Evolutionary conservation across 2,888 invertebrate genomes (phyloP).

Genomic region (Aplocera efformata): DNA sequence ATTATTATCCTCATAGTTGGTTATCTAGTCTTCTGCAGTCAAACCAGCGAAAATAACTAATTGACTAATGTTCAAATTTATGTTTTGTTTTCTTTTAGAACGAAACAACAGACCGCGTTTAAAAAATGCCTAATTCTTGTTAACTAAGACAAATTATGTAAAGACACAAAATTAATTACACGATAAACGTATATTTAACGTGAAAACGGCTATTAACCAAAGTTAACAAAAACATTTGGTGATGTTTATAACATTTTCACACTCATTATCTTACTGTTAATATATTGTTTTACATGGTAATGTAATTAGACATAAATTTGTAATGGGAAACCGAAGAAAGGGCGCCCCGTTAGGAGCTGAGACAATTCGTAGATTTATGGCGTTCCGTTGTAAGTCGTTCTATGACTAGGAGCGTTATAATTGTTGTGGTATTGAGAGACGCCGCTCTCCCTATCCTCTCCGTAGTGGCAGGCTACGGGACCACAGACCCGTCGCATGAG

Average conservation of each 20-base stretch:
- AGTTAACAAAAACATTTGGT: slow-evolving; percentile 35
- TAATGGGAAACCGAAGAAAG: slow-evolving; percentile 44
- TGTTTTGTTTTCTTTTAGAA: too few species aligned
- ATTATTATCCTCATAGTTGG: too few species aligned
- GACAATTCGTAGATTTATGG: background rate
- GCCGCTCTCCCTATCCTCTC: too few species aligned
- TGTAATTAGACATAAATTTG: slow-evolving; percentile 57
- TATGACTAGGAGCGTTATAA: too few species aligned
- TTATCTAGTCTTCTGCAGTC: too few species aligned
- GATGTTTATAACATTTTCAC: slow-evolving; percentile 50
- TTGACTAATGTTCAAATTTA: too few species aligned
- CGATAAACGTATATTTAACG: slow-evolving; percentile 34
- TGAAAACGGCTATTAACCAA: slow-evolving; percentile 42
- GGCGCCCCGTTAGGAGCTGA: slow-evolving; percentile 27
- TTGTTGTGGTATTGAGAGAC: too few species aligned
- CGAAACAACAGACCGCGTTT: too few species aligned
- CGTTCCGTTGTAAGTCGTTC: too few species aligned
- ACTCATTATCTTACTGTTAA: slow-evolving; percentile 50
- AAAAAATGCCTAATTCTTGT: slow-evolving; percentile 1
- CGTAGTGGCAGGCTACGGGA: too few species aligned
- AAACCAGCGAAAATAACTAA: too few species aligned
- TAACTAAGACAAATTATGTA: slow-evolving; percentile 18
- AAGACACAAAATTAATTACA: slow-evolving; percentile 31
- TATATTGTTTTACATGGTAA: slow-evolving; percentile 45
- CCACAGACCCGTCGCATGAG: too few species aligned